phyloP scores from a whole-genome alignment of 2,113 vertebrate genomes.

The Dascyllus trimaculatus region DNA sequence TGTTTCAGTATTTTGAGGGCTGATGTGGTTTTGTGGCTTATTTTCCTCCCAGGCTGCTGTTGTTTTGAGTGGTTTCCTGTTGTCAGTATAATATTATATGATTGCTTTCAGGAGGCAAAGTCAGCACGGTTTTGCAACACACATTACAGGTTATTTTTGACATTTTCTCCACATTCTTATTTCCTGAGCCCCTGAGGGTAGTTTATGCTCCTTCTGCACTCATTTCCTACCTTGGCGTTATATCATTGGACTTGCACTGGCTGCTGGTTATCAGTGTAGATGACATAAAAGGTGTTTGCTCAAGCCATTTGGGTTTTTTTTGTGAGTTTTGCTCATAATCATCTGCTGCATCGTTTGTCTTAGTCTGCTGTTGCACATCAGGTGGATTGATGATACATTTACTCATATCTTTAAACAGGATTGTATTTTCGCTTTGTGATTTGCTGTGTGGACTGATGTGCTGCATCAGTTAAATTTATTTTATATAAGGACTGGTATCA shows the following conservation, averaged over 20 bases:
- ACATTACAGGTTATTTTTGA: neutral
- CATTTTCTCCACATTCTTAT: neutral
- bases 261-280: neutral
- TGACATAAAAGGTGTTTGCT: neutral
- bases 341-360: neutral
- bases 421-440: too few relatives aligned
- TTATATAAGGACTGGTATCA: neutral
- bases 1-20: neutral
- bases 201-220: neutral
- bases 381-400: neutral
- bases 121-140: neutral
- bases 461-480: neutral
- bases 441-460: fast-evolving
- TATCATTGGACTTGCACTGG: neutral
- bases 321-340: neutral
- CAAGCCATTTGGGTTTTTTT: neutral
- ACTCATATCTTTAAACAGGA: neutral
- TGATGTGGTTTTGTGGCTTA: neutral
- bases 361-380: too few relatives aligned
- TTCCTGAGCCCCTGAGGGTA: neutral
- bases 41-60: neutral
- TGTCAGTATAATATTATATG: neutral
- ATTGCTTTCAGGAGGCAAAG: neutral
- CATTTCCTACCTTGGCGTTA: neutral
- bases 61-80: neutral